Base-by-base conservation (phyloP, 92 coral and sea anemone species). In the Pocillopora grandis region DNA sequence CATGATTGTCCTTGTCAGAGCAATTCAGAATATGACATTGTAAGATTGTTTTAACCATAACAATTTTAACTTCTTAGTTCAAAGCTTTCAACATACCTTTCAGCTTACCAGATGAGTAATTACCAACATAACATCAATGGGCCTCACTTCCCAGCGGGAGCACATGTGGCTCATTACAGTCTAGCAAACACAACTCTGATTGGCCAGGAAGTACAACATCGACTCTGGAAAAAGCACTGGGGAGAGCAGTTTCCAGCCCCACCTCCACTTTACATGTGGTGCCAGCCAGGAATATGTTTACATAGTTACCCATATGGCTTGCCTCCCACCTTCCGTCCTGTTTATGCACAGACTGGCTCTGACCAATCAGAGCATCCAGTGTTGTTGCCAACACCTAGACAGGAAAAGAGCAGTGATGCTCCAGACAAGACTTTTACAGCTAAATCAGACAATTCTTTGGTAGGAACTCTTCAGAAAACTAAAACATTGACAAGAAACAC, bases 171-270 rank as follows among this genome's bases (percentile, higher is more conserved):
- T n/a, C 80, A 83, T 20, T 74, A 35, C 64, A 83, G 86, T 62
- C 73, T 83, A 27, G 76, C 86, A 62, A 83, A 74, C 86, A 83
- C 86, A 58, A 83, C 80, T 55, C 73, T 82, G 52, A 62, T 82
- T 82, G 86, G 86, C 19, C 86, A 71, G 71, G 79, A 83, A 31
- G 79, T 73, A 21, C 79, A 83, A 16, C 86, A 73, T 33, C 72
- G 86, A 73, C 56, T 83, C 31, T 83, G 86, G 86, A 75, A 83
- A 6, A 75, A 63, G 80, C 72, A 73, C 65, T 73, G 80, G 80
- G 62, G 66, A 9, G 55, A 65, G 2, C 86, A 73, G 33, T 83
- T 36, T 69, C 63, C 72, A 48, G 74, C 57, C 20, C 36, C 35
- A 1, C n/a, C 80, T 1, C 12, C 80, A 12, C 71, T 64, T n/a